Base-by-base conservation (phyloP, 2,888 invertebrate species). In the Agriopis marginaria region DNA sequence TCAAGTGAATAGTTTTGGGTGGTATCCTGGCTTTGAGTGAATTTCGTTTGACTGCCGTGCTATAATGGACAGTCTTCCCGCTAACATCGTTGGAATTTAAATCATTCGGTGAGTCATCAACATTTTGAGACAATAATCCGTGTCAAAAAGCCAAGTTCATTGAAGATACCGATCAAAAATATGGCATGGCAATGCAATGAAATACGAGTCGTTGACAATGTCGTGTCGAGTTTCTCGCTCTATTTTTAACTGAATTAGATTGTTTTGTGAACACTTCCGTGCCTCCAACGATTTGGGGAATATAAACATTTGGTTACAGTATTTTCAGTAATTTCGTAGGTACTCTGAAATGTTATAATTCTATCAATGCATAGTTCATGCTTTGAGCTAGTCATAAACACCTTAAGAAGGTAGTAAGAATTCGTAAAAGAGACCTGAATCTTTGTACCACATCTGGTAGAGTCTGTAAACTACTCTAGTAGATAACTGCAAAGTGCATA, bases 81-180 rank as follows among this genome's bases (percentile, higher is more conserved):
- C 90, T 92, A 86, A 88, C 88, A 84, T 89, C 88, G 86, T 91
- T 90, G 91, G 90, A 93, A 93, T 94, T 92, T 93, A 91, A 93
- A 93, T 88, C 86, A 93, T 90, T 90, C 82, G 92, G 93, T 94
- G 93, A 94, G 93, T 93, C 93, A 94, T 89, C 89, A 81, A 75
- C 82, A 78, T 86, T 89, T 89, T 83, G 79, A 82, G 83, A 81
- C 32, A 42, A 14, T 84, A 82, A 82, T 79, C 78, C 69, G 74
- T 47, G 73, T 66, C 59, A 68, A 42, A 60, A 65, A 72, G 66
- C 67, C 75, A 73, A 59, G 70, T 75, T 77, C 77, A 80, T 74
- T 74, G 63, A 14, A 12, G 47, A 68, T 69, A 32, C 10, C 39
- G 17, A 44, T 42, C 6, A 32, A 64, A 60, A 64, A 45, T 61